These are phyloP conservation scores for Thymelicus sylvestris DNA, from an alignment of 2,888 invertebrate genomes.

Conservation along the genomic window DNA sequence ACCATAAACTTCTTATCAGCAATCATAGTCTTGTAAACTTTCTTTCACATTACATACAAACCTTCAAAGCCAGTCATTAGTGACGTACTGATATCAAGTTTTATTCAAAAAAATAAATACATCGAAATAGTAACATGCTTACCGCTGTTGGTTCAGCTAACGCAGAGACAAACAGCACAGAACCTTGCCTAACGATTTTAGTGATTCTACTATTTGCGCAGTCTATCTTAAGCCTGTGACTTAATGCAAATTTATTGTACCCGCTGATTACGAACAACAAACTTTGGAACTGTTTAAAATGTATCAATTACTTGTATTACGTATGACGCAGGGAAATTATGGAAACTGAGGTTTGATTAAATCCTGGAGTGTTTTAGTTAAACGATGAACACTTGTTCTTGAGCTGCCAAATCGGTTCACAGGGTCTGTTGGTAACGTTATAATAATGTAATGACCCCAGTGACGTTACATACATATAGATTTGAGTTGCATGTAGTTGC, in stretches of 20 bases:
- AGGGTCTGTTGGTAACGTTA: too few relatives aligned
- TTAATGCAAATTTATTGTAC: slow-evolving; percentile 65
- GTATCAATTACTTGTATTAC: slow-evolving; percentile 18
- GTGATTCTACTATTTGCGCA: slow-evolving; percentile 35
- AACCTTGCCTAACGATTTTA: slow-evolving; percentile 52
- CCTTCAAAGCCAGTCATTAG: not conserved
- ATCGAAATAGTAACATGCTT: slow-evolving; percentile 35
- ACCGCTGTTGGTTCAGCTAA: slow-evolving; percentile 41
- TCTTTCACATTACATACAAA: not conserved
- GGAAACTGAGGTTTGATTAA: too few relatives aligned
- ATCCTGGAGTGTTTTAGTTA: too few relatives aligned
- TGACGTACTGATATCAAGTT: slow-evolving; percentile 21
- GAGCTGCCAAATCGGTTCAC: too few relatives aligned
- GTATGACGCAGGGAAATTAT: not conserved
- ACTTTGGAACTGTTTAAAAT: slow-evolving; percentile 22
- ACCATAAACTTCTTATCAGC: not conserved
- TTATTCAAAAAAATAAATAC: slow-evolving; percentile 35
- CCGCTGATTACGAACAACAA: slow-evolving; percentile 47
- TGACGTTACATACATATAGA: too few relatives aligned
- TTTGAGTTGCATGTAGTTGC: too few relatives aligned
- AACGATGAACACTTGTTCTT: too few relatives aligned
- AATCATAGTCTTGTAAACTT: not conserved
- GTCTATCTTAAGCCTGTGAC: slow-evolving; percentile 32
- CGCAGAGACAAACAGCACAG: slow-evolving; percentile 49
- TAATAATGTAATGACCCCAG: too few relatives aligned